A percentile compares a stretch with the other conserved stretches of the same genome.
Evolutionary conservation across 1,140 invertebrate genomes (phyloP).

Genomic region (Drosophila sturtevanti): DNA sequence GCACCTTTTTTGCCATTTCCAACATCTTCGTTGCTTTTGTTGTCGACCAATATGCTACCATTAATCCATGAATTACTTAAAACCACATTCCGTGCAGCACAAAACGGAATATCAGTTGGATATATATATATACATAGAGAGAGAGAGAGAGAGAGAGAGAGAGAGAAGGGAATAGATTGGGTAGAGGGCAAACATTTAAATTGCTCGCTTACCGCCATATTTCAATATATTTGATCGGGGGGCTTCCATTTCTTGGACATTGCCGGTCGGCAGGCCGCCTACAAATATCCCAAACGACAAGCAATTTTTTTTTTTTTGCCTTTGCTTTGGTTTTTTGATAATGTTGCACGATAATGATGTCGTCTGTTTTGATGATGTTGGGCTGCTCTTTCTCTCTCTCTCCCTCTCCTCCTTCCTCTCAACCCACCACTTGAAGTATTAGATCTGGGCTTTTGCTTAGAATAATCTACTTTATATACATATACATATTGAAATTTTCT

Average conservation of each 20-base stretch:
- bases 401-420: too few species aligned
- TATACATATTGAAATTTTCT: slow-evolving; percentile 56
- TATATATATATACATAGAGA: not conserved
- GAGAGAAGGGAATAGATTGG: not conserved
- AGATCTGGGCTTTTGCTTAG: slow-evolving; percentile 13
- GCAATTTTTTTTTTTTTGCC: slow-evolving; percentile 68
- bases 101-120: slow-evolving; percentile 10
- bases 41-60: slow-evolving; percentile 72
- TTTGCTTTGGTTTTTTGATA: slow-evolving; percentile 54
- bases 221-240: slow-evolving; percentile 69
- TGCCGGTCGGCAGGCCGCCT: slow-evolving; percentile 43
- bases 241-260: slow-evolving; percentile 38
- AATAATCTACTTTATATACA: slow-evolving; percentile 54
- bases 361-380: slow-evolving; percentile 77
- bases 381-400: slow-evolving; percentile 11
- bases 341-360: slow-evolving; percentile 80
- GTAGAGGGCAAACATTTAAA: slow-evolving; percentile 64
- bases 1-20: slow-evolving; percentile 15
- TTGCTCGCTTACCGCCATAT: slow-evolving; percentile 80
- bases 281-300: slow-evolving; percentile 58
- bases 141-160: not conserved
- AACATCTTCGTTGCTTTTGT: slow-evolving; percentile 10
- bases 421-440: not conserved
- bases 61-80: slow-evolving; percentile 81
- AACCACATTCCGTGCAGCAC: slow-evolving; percentile 73